Evolutionary conservation across 1,140 invertebrate species (phyloP).

Genomic region (Meloidogyne chitwoodi): DNA sequence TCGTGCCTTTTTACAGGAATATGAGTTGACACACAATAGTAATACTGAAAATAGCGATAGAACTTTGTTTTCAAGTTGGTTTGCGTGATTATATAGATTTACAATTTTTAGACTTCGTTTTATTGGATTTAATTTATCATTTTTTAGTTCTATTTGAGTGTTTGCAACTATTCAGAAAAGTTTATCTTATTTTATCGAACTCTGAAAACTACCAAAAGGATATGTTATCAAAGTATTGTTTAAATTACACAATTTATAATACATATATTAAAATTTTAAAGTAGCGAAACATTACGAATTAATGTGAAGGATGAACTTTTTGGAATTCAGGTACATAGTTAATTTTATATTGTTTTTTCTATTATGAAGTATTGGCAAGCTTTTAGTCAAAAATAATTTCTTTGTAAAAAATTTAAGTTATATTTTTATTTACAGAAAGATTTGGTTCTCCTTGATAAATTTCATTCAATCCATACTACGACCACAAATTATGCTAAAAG

Average conservation of each 20-base stretch:
- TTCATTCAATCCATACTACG: constrained; percentile 6
- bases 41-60: neutral
- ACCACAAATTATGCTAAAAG: neutral
- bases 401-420: too few species aligned
- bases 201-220: constrained; percentile 36
- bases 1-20: neutral
- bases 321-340: constrained; percentile 32
- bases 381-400: too few species aligned
- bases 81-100: neutral
- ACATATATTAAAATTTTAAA: neutral
- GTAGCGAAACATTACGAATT: constrained; percentile 28
- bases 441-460: constrained; percentile 31
- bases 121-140: neutral
- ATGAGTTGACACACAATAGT: neutral
- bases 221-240: constrained; percentile 32
- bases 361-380: too few species aligned
- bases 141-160: neutral
- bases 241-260: neutral
- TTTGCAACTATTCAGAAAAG: constrained; percentile 28
- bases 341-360: neutral
- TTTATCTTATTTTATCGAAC: constrained; percentile 33
- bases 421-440: constrained; percentile 36
- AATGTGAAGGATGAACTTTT: constrained; percentile 48
- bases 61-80: neutral
- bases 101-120: neutral